These are phyloP conservation scores for Pollenia griseotomentosa DNA, from an alignment of 2,888 invertebrate genomes.

Conservation along the genomic window DNA sequence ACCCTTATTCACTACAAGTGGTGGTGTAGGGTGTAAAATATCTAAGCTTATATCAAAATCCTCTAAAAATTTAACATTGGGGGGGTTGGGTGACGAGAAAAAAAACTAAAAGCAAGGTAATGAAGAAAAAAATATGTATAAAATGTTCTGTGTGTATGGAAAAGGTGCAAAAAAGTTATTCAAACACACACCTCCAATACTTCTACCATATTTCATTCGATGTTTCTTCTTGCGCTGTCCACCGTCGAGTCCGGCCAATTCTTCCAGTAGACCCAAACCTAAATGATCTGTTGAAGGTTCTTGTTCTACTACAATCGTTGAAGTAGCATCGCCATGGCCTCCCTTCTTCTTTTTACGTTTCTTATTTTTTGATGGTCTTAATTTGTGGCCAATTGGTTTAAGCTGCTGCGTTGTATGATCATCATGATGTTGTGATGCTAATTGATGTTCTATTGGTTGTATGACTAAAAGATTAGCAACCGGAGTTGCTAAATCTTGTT, in stretches of 20 bases:
- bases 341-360: conserved; percentile 79
- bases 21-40: too few relatives aligned
- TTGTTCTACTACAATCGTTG: conserved; percentile 74
- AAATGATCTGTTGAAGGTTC: conserved; percentile 75
- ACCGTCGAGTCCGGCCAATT: conserved; percentile 76
- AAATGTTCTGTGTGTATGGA: conserved; percentile 73
- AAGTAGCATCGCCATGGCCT: conserved; percentile 36
- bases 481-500: conserved; percentile 71
- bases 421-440: conserved; percentile 71
- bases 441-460: conserved; percentile 76
- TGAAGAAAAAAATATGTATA: not conserved
- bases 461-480: conserved; percentile 81
- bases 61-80: not conserved
- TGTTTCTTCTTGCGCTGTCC: conserved; percentile 79
- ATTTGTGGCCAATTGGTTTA: conserved; percentile 68
- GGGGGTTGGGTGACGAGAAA: not conserved
- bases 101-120: conserved; percentile 8
- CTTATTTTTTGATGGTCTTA: conserved; percentile 78
- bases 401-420: conserved; percentile 59
- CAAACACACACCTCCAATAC: conserved; percentile 83
- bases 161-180: conserved; percentile 81
- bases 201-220: conserved; percentile 84
- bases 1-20: too few relatives aligned
- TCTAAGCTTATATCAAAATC: not conserved
- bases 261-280: conserved; percentile 79